A percentile compares a stretch with the other conserved stretches of the same genome.
These are phyloP conservation scores for Campopleginae sp. DNA, from an alignment of 2,888 invertebrate genomes.

Conservation along the genomic window DNA sequence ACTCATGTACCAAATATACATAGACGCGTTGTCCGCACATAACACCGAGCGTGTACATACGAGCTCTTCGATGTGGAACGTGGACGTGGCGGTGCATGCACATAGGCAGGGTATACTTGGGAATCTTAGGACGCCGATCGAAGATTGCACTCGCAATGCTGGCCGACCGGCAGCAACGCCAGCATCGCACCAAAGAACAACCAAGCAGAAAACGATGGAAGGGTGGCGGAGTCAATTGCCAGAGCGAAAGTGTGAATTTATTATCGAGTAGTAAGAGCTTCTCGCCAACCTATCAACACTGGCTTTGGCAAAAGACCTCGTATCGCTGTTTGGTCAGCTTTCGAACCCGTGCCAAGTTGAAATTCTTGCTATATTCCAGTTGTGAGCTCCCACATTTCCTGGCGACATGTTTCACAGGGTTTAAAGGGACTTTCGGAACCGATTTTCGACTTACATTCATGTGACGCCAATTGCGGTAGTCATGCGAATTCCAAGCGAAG, in stretches of 20 bases:
- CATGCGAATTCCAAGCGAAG: background rate
- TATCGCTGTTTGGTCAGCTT: slow-evolving; percentile 79
- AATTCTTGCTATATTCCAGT: slow-evolving; percentile 20
- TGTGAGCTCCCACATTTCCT: slow-evolving; percentile 6
- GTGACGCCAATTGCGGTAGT: slow-evolving; percentile 20
- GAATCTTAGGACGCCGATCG: slow-evolving; percentile 73
- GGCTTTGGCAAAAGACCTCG: slow-evolving; percentile 57
- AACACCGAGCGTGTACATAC: background rate
- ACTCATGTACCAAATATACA: background rate
- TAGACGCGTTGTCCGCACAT: background rate
- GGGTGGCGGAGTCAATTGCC: slow-evolving; percentile 73
- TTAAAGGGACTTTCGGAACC: slow-evolving; percentile 10
- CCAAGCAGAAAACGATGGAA: slow-evolving; percentile 46
- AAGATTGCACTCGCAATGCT: slow-evolving; percentile 72
- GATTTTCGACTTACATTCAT: slow-evolving; percentile 23
- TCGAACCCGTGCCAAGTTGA: slow-evolving; percentile 49
- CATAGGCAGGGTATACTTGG: slow-evolving; percentile 2
- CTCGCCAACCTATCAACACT: slow-evolving; percentile 58
- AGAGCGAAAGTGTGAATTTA: slow-evolving; percentile 76
- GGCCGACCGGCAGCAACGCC: slow-evolving; percentile 39
- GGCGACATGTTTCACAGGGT: slow-evolving; percentile 8
- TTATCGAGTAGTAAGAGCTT: slow-evolving; percentile 66
- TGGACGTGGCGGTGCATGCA: slow-evolving; percentile 12
- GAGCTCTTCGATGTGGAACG: background rate
- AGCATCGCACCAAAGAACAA: slow-evolving; percentile 37